Evolutionary conservation across 1,140 invertebrate species (phyloP).

Genomic region (Drosophila setifemur): DNA sequence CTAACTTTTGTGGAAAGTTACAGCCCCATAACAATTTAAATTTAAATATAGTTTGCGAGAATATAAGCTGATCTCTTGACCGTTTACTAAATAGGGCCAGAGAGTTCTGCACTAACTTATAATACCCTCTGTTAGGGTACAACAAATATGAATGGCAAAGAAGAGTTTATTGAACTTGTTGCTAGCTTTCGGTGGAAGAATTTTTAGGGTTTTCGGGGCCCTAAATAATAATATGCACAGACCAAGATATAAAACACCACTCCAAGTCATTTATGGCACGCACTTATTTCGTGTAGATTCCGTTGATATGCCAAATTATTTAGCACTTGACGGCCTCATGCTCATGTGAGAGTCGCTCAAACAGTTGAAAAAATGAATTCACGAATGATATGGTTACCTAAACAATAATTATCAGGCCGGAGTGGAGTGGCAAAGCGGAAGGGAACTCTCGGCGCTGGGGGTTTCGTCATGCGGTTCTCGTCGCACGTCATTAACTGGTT

Average conservation of each 20-base stretch:
- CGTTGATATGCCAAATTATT: conserved; percentile 50
- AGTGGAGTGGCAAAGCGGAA: not conserved
- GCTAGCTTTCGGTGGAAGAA: not conserved
- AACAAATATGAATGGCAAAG: not conserved
- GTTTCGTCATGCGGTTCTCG: conserved; percentile 38
- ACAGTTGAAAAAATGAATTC: conserved; percentile 46
- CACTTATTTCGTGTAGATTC: conserved; percentile 28
- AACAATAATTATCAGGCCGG: conserved; percentile 25
- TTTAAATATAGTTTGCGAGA: too few relatives aligned
- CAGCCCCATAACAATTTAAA: too few relatives aligned
- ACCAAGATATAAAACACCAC: not conserved
- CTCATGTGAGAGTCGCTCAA: conserved; percentile 63
- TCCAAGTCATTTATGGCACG: conserved; percentile 24
- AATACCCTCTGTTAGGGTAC: too few relatives aligned
- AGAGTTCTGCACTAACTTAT: too few relatives aligned
- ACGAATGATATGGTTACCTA: conserved; percentile 45
- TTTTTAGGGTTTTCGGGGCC: conserved; percentile 1
- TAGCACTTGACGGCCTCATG: conserved; percentile 32
- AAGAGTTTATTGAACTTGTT: conserved; percentile 29
- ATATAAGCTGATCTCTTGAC: too few relatives aligned
- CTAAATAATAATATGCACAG: conserved; percentile 5
- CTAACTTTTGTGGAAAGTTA: too few relatives aligned
- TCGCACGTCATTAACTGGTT: conserved; percentile 39
- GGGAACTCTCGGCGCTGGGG: conserved; percentile 9
- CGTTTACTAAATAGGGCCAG: too few relatives aligned